phyloP scores from a whole-genome alignment of 2,888 invertebrate species.

The Patella ulyssiponensis region DNA sequence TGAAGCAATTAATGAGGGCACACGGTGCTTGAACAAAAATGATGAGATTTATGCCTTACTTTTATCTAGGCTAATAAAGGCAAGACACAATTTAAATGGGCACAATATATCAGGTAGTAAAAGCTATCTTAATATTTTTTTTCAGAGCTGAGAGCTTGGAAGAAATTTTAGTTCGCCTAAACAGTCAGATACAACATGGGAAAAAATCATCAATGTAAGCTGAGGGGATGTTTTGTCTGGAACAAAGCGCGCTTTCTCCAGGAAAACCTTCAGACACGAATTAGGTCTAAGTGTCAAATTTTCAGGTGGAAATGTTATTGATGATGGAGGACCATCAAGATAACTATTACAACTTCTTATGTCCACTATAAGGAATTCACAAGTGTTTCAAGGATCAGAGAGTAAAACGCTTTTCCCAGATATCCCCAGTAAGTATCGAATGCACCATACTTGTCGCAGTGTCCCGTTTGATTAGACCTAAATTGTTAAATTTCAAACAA shows the following conservation, averaged over 20 bases:
- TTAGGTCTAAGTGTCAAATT: background rate
- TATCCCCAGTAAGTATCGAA: background rate
- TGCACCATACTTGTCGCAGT: too few species aligned
- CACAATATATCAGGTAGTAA: too few species aligned
- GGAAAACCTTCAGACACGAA: background rate
- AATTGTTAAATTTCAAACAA: too few species aligned
- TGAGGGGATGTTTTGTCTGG: background rate
- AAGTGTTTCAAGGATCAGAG: background rate
- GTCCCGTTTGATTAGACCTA: too few species aligned
- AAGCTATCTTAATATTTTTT: too few species aligned
- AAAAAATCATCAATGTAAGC: conserved; percentile 3
- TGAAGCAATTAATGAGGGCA: too few species aligned
- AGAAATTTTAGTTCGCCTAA: background rate
- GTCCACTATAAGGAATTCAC: background rate
- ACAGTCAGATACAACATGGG: background rate
- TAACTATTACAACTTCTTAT: background rate
- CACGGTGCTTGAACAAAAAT: too few species aligned
- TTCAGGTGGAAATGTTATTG: background rate
- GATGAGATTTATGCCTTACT: too few species aligned
- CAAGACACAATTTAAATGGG: too few species aligned
- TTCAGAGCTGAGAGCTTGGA: background rate
- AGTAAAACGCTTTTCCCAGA: background rate
- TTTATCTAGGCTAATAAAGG: too few species aligned
- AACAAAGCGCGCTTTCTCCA: background rate
- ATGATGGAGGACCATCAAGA: background rate